Percentiles rank a stretch among this genome's conserved stretches.
Evolutionary conservation across 2,113 vertebrate genomes (phyloP).

Genomic region (Antidorcas marsupialis): DNA sequence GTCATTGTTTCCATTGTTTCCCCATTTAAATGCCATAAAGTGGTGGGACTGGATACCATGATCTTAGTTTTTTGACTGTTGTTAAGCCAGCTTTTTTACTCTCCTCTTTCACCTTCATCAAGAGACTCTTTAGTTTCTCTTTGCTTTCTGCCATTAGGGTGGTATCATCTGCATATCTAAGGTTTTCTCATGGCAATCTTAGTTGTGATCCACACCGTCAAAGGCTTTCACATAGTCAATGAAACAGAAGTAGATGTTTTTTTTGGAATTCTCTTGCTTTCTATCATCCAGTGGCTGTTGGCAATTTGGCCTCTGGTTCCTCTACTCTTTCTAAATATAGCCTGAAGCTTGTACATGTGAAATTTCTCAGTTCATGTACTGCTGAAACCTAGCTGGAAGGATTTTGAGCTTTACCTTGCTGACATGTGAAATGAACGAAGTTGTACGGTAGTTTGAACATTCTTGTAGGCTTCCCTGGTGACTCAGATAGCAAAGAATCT

Average conservation of each 20-base stretch:
- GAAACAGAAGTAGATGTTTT: not conserved
- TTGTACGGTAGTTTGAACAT: not conserved
- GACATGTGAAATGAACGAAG: not conserved
- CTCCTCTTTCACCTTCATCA: not conserved
- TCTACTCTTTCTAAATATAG: not conserved
- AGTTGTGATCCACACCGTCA: not conserved
- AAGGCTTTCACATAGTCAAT: not conserved
- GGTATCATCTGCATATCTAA: not conserved
- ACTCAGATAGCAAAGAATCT: not conserved
- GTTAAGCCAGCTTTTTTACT: not conserved
- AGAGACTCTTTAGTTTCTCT: not conserved
- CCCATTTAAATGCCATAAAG: not conserved
- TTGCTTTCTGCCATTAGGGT: not conserved
- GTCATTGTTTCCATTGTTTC: not conserved
- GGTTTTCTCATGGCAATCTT: not conserved
- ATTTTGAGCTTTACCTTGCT: not conserved
- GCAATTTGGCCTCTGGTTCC: not conserved
- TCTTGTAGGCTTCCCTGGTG: not conserved
- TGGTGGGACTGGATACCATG: not conserved
- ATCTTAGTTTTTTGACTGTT: not conserved
- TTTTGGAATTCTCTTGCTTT: not conserved
- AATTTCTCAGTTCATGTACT: not conserved
- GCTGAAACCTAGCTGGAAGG: not conserved
- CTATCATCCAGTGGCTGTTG: not conserved
- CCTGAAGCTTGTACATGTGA: not conserved